Evolutionary conservation across 2,113 vertebrate genomes (phyloP).

Genomic region (Paralichthys olivaceus): DNA sequence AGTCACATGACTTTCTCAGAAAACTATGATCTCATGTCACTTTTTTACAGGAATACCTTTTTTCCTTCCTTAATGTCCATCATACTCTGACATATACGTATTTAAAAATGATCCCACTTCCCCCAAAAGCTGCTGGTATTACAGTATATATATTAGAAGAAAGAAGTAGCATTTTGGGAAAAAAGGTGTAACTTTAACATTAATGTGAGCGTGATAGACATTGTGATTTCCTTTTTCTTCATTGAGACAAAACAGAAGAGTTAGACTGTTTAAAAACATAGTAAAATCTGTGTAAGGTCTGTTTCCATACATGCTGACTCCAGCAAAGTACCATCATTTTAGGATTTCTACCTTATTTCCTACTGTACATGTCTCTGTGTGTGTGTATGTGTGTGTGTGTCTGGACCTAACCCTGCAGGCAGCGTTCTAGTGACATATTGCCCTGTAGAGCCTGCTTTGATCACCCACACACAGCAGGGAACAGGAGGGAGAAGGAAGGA

Average conservation of each 20-base stretch:
- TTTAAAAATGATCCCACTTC: too few relatives aligned
- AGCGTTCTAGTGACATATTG: constrained; percentile 60
- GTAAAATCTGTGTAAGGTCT: too few relatives aligned
- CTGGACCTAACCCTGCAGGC: constrained; percentile 47
- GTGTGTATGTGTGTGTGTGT: constrained; percentile 31
- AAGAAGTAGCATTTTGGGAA: too few relatives aligned
- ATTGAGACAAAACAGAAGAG: background rate
- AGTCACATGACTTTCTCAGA: background rate
- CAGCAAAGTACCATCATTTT: background rate
- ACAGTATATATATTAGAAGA: too few relatives aligned
- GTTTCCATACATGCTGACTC: too few relatives aligned
- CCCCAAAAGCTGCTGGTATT: too few relatives aligned
- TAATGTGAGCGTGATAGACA: too few relatives aligned
- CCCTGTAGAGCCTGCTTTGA: constrained; percentile 61
- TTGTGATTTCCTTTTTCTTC: background rate
- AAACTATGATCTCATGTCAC: too few relatives aligned
- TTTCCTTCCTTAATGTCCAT: background rate
- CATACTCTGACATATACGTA: too few relatives aligned
- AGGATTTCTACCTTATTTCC: background rate
- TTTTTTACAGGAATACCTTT: background rate
- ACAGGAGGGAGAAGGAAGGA: constrained; percentile 32
- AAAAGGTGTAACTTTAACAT: too few relatives aligned
- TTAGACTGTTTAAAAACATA: too few relatives aligned
- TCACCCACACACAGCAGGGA: constrained; percentile 49
- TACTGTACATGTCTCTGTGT: background rate